Base-by-base conservation (phyloP, 2,888 invertebrate genomes). In the Macaria liturata region DNA sequence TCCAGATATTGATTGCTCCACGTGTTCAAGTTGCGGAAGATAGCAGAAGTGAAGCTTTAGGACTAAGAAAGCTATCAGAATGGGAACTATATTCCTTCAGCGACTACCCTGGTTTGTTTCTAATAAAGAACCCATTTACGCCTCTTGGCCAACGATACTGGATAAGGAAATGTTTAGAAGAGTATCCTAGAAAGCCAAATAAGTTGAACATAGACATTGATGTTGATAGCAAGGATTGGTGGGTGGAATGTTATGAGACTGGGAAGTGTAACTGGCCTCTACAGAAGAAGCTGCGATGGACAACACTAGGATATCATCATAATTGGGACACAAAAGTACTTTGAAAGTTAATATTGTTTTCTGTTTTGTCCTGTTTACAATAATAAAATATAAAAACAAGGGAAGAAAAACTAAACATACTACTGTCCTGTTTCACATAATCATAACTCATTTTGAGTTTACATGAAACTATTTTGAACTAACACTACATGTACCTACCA, bases 221-320 rank as follows among this genome's bases (percentile, higher is more conserved):
- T 65, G 65, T 72, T 3, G 54, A 71, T 64, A 57, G 80, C 50
- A 84, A 92, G 73, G 88, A 94, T 66, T 94, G 95, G 96, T 94
- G 96, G 96, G 88, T 93, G 66, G 84, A 89, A 65, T 93, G 93
- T 76, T 83, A 89, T 78, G 73, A 76, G 86, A 86, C 81, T 76
- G 80, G 75, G 34, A 65, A 80, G 69, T 68, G 84, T 81, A 68
- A 91, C 73, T 74, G 83, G 73, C 70, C 78, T 67, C 61, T 92
- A 68, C 73, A 80, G 59, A 91, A 86, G 61, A 90, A 91, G 59
- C 83, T 99, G 70, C 92, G 99, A 71, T 99, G 99, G 99, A 94
- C 96, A 1, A 99, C 99, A 0, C 86, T 99, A 40, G 99, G 99
- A 9, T 99, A 98, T 81, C 99, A 99, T 86, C 98, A 99, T 85